Base-by-base conservation (phyloP, 2,888 invertebrate species). In the Tubulanus polymorphus region DNA sequence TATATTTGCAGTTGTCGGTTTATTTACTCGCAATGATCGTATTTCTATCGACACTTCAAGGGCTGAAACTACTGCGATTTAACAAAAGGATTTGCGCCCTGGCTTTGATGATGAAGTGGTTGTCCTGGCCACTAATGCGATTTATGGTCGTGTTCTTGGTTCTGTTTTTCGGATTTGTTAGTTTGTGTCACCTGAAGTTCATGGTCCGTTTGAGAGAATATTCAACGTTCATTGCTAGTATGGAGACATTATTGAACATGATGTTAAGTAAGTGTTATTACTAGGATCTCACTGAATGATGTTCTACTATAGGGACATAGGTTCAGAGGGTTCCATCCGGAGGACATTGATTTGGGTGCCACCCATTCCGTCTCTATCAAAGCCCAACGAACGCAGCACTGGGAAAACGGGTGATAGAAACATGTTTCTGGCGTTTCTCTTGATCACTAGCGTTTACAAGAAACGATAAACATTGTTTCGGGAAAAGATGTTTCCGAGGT, bases 31-130 rank as follows among this genome's bases (percentile, higher is more conserved):
- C 73, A n/a, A 69, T 75, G 54, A 68, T 78, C 5, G 71, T 76
- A 30, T 80, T 79, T 63, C 69, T 77, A 32, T 72, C 74, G 18
- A 74, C 76, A 15, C 60, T 80, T 51, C 79, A 80, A 63, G 77
- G 80, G 64, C 73, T 76, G 51, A 73, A 74, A 55, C 69, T 62
- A 12, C 57, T 62, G 28, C 55, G 57, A 20, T 62, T 62, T 54
- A 62, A 60, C 62, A 56, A 57, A 37, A 45, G 52, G 27, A 59
- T 62, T 50, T 48, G 53, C 18, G n/a, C 75, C 52, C 64, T 78
- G 53, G 69, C 71, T 2, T 62, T 64, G 28, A 76, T 77, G 1
- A 60, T 78, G 27, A 57, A 63, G 15, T 63, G 61, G 26, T 71
- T 73, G 32, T 61, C 67, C 15, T 57, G 63, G 18, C 69, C 73